Percentiles rank a stretch among this genome's conserved stretches.
These are phyloP conservation scores for Tragulus kanchil DNA, from an alignment of 2,113 vertebrate species.

Conservation along the genomic window DNA sequence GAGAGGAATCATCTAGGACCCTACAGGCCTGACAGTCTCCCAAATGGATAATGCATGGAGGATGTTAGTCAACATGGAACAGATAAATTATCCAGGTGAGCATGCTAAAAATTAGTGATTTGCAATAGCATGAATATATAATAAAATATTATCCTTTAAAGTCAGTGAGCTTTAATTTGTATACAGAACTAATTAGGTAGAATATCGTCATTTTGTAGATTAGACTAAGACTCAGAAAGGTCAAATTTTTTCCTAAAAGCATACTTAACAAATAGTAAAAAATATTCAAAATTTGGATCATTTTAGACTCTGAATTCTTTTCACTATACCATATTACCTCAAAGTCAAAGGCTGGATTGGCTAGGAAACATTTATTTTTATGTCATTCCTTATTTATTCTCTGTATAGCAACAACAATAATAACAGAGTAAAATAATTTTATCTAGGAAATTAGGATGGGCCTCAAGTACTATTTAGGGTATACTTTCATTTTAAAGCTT, in stretches of 20 bases:
- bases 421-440: background rate
- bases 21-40: background rate
- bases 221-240: background rate
- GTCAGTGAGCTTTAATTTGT: background rate
- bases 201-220: background rate
- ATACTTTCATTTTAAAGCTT: slow-evolving; percentile 3
- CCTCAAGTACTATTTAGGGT: background rate
- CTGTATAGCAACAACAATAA: background rate
- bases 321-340: background rate
- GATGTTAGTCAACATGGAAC: background rate
- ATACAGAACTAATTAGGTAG: background rate
- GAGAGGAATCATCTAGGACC: background rate
- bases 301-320: background rate
- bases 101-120: background rate
- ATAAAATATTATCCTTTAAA: slow-evolving; percentile 19
- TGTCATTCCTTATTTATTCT: background rate
- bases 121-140: background rate
- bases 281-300: background rate
- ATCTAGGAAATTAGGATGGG: background rate
- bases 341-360: background rate
- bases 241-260: background rate
- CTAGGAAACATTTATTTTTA: background rate
- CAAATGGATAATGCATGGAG: background rate
- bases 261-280: background rate
- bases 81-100: background rate